Evolutionary conservation across 2,888 invertebrate genomes (phyloP), one percentile per base, ranked within the genome.

Genomic region (Dusona sp.): DNA sequence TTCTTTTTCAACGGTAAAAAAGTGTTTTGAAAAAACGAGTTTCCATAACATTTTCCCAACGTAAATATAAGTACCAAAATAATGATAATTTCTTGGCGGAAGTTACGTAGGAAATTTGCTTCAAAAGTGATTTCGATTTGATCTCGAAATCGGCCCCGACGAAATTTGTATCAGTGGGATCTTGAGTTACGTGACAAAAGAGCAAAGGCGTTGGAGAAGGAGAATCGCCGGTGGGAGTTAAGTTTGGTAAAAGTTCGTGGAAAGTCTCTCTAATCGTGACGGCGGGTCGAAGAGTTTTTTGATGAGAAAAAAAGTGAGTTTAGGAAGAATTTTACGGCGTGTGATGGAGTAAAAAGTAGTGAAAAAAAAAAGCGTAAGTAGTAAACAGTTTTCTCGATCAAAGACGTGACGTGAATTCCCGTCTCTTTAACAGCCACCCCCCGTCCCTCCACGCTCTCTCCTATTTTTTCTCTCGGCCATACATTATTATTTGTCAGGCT

Each of bases 371-470:
- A 51, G 36, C 57, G n/a, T 54, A 57, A 57, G 79, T 73, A 29
- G 64, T 72, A 78, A 83, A 83, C 51, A 77, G 83, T 83, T 83
- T 83, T 78, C 78, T 78, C 72, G 77, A 83, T 83, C 78, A 78
- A 64, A 64, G 45, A 83, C 82, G 75, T 74, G 82, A 79, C 79
- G 61, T 57, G 79, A 82, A 79, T 74, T 80, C 19, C n/a, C 7
- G 29, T 22, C 74, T 36, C 48, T 19, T 16, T 22, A 25, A 33
- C 45, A 48, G 22, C 25, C 25, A 33, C 16, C 19, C 16, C 16
- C 7, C 16, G 33, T 33, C 29, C 16, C 29, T 64, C 33, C 29
- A 36, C 36, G 1, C 65, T 4, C 36, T 11, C 61, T 61, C 61
- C 29, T 16, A 9, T 16, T 8, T 1, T 19, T 13, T 68, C 16